These are phyloP conservation scores for Meloidogyne hapla DNA, from an alignment of 1,140 invertebrate species.

Conservation along the genomic window DNA sequence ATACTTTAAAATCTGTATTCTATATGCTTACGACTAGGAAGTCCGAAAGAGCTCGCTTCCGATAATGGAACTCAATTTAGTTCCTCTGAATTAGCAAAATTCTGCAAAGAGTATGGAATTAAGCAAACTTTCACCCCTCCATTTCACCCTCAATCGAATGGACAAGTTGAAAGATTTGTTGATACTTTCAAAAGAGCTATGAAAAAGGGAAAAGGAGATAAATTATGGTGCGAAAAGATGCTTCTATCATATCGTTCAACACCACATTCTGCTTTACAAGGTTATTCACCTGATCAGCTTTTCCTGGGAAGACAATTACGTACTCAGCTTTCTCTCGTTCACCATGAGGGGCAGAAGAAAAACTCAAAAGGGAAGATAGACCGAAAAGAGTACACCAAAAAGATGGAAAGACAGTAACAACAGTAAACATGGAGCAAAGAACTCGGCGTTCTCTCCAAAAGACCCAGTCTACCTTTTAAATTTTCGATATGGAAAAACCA, in stretches of 20 bases:
- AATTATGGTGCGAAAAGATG: slow-evolving; percentile 18
- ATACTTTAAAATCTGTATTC: too few species aligned
- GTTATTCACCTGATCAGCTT: slow-evolving; percentile 14
- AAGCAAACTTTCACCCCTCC: not conserved
- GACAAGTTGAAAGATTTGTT: slow-evolving; percentile 57
- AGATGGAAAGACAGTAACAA: too few species aligned
- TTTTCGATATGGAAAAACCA: too few species aligned
- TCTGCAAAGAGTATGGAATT: not conserved
- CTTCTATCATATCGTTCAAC: slow-evolving; percentile 22
- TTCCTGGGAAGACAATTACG: slow-evolving; percentile 15
- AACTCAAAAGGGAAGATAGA: too few species aligned
- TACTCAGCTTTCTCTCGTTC: slow-evolving; percentile 1
- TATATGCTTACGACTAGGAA: too few species aligned
- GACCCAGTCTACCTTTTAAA: too few species aligned
- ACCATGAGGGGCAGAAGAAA: not conserved
- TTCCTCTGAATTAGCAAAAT: not conserved
- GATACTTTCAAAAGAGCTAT: slow-evolving; percentile 51
- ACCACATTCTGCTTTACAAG: not conserved
- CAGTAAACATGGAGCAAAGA: too few species aligned
- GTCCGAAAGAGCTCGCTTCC: not conserved
- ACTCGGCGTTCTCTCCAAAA: too few species aligned
- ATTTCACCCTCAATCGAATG: not conserved
- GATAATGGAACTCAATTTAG: slow-evolving; percentile 14
- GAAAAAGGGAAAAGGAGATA: not conserved
- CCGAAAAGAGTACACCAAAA: too few species aligned